Evolutionary conservation across 2,888 invertebrate species (phyloP), one percentile per base, ranked within the genome.

Genomic region (Caenorhabditis doughertyi): DNA sequence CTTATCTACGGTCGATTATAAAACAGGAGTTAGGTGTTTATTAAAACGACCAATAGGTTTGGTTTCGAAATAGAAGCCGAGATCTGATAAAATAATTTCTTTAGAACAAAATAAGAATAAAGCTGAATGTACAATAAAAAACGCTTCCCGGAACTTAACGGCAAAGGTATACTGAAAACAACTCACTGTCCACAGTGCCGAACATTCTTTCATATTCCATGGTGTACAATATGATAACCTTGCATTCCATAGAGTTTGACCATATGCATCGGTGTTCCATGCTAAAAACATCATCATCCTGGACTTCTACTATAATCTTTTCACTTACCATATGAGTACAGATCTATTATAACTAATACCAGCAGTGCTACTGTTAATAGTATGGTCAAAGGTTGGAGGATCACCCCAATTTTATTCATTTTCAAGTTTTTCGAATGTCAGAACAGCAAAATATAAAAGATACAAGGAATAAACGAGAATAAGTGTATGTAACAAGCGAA

Each of bases 301-400:
- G 18, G 16, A 58, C 13, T 44, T 65, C 8, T n/a, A 42, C 29
- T 29, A 55, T 27, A 39, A 32, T 18, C 18, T 13, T 39, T 39
- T 18, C 9, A 39, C 18, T 62, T 27, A 80, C 80, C 73, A 64
- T 68, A 74, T 13, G 73, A 53, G 13, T 68, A 73, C 3, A 39
- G 32, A 21, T 80, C 80, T 1, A 62, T 11, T 7, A 80, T 11
- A 18, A 80, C 67, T 13, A 60, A 7, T 2, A 60, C 60, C 35
- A 77, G 13, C 3, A 77, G 51, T 8, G 42, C 32, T 5, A 62
- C 11, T 0, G 62, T 13, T 7, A 77, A 11, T 5, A 68, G 11
- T 3, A 77, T 35, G 21, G 60, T 77, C 0, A 68, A 0, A 11
- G 53, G 51, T 13, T 77, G 77, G 8, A 77, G 60, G 13, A 62